Base-by-base conservation (phyloP, 2,113 vertebrate genomes). In the Rhizomys pruinosus region DNA sequence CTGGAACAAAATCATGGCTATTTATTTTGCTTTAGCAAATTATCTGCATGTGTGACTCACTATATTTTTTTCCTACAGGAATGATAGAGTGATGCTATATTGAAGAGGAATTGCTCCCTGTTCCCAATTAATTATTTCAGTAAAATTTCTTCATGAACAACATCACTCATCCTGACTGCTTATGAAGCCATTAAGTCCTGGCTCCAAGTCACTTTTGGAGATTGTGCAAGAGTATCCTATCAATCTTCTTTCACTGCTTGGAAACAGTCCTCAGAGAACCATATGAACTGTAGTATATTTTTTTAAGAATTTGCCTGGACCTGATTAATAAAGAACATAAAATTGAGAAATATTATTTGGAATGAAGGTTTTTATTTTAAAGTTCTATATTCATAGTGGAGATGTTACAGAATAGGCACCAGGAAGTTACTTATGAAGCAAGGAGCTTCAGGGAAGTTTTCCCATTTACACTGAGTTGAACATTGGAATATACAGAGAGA, bases 111-210 rank as follows among this genome's bases (percentile, higher is more conserved):
- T 94, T 94, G 47, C 57, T 81, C 78, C 82, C 25, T 82, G 81
- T 79, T 61, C 85, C 29, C 73, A 92, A 86, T 95, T 96, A 97
- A 80, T 96, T 96, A 94, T 86, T 94, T 71, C 88, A 85, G 52
- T 92, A 97, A 96, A 82, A 95, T 92, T 88, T 93, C 84, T 85
- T 73, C 92, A 78, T 37, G 34, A 90, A 44, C 27, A 94, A 55
- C 32, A 90, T 96, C 84, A 82, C 42, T 96, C 85, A 95, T 84
- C 71, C 44, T 87, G 86, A 96, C 90, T 97, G 87, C 64, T 78
- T 93, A 82, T 44, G 59, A 92, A 94, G 44, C 77, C 82, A 84
- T 96, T 96, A 95, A 89, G 39, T 85, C 7, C 85, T 93, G 93
- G 81, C 84, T 88, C 57, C 44, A 32, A 71, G 77, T 96, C 69